Evolutionary conservation across 2,113 vertebrate species (phyloP), one percentile per base, ranked within the genome.

Genomic region (Alosa alosa): DNA sequence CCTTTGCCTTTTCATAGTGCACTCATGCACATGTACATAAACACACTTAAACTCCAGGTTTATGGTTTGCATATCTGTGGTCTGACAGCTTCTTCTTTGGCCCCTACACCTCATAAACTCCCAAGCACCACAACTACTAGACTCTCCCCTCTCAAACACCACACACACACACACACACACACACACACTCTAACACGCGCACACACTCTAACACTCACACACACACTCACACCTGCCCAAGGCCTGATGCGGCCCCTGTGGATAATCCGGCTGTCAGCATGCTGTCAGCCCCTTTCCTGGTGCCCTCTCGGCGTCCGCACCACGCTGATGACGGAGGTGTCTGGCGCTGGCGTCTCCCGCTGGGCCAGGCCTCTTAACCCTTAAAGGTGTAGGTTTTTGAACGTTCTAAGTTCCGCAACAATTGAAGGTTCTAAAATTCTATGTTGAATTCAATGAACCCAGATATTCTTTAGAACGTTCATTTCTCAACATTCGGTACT

Each of bases 241-340:
- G 31, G 31, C 72, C 72, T 52, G 81, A 72, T 64, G 46, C 44
- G 50, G 81, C 81, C 83, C 84, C 84, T 87, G 81, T 90, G 93
- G 91, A 93, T 94, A 93, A 94, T 94, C 91, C 91, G 81, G 86
- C 90, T 92, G 94, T 94, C 94, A 94, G 90, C 89, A 85, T 84
- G 90, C 88, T 89, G 91, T 94, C 92, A 90, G 89, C 72, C 72
- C 31, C 25, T 78, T 91, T 88, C 93, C 90, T 82, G 86, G 52
- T 88, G 88, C 88, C 87, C 84, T 88, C 87, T 89, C 55, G 20
- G 84, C 87, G 25, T 91, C 84, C 84, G 75, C 90, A 85, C 89
- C 87, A 87, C 86, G 57, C 83, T 85, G 89, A 87, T 92, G 92
- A 90, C 93, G 91, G 84, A 82, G 60, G 72, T 57, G 86, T 84